Percentiles rank a stretch among this genome's conserved stretches.
These are phyloP conservation scores for Hesperophylax magnus DNA, from an alignment of 1,140 invertebrate genomes.

Conservation along the genomic window DNA sequence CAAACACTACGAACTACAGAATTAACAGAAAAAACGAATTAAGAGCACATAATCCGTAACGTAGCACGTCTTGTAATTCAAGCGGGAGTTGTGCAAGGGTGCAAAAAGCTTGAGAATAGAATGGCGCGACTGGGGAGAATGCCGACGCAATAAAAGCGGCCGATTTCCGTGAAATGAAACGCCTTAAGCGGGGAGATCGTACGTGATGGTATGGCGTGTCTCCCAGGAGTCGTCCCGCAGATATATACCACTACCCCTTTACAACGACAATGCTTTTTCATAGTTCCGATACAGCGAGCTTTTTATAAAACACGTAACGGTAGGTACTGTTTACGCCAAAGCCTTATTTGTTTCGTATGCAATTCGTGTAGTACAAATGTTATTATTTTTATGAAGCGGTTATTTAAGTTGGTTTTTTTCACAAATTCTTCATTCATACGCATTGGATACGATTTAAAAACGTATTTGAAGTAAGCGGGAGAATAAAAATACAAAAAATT, in stretches of 20 bases:
- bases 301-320: neutral
- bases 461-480: no score
- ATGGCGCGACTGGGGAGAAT: slow-evolving; percentile 15
- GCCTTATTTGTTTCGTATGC: no score
- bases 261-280: neutral
- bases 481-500: no score
- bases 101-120: slow-evolving; percentile 13
- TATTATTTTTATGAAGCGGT: no score
- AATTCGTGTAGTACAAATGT: no score
- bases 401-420: no score
- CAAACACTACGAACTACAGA: no score
- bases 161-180: slow-evolving; percentile 37
- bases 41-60: neutral
- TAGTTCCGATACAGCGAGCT: neutral
- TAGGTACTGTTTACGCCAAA: no score
- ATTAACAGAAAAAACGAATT: no score
- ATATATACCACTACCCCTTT: slow-evolving; percentile 7
- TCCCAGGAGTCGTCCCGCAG: slow-evolving; percentile 4
- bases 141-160: slow-evolving; percentile 28
- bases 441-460: no score
- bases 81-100: neutral
- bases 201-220: slow-evolving; percentile 33
- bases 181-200: slow-evolving; percentile 31
- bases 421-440: no score
- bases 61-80: neutral